A percentile compares a stretch with the other conserved stretches of the same genome.
phyloP scores from a whole-genome alignment of 2,113 vertebrate species.

The Amazona guildingii region DNA sequence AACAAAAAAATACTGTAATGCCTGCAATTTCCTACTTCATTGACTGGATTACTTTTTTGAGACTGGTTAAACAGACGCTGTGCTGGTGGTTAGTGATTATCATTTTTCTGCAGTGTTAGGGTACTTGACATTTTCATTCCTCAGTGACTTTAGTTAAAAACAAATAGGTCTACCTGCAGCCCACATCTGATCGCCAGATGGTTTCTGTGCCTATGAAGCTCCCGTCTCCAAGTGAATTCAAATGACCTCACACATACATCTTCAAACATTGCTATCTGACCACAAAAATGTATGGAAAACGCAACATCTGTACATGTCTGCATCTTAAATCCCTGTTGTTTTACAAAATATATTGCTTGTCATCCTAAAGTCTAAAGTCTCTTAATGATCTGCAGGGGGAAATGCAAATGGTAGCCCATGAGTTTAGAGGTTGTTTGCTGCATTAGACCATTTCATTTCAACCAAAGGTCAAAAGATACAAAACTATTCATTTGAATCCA shows the following conservation, averaged over 20 bases:
- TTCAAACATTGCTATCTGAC: slow-evolving; percentile 72
- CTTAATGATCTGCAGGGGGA: slow-evolving; percentile 46
- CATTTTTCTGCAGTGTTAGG: slow-evolving; percentile 61
- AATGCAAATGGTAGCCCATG: slow-evolving; percentile 55
- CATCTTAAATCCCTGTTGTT: slow-evolving; percentile 65
- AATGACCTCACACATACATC: slow-evolving; percentile 74
- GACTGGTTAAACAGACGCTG: background rate
- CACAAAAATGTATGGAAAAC: slow-evolving; percentile 61
- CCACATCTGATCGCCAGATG: slow-evolving; percentile 75
- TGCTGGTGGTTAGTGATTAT: slow-evolving; percentile 66
- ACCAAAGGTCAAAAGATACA: slow-evolving; percentile 44
- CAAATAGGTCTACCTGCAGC: slow-evolving; percentile 68
- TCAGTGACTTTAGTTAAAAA: slow-evolving; percentile 40
- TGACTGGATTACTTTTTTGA: slow-evolving; percentile 14
- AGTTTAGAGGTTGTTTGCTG: slow-evolving; percentile 46
- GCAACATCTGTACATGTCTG: slow-evolving; percentile 65
- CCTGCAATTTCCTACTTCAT: slow-evolving; percentile 34
- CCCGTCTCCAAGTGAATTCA: slow-evolving; percentile 57
- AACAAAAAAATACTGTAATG: background rate
- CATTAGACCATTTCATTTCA: slow-evolving; percentile 58
- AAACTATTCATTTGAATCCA: slow-evolving; percentile 48
- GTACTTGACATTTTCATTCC: slow-evolving; percentile 73
- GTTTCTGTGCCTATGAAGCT: slow-evolving; percentile 33
- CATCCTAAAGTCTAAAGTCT: slow-evolving; percentile 38
- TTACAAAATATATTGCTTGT: slow-evolving; percentile 68